Conservation (phyloP, 1,140 invertebrate genomes). For the Lasaia peninsularis region DNA sequence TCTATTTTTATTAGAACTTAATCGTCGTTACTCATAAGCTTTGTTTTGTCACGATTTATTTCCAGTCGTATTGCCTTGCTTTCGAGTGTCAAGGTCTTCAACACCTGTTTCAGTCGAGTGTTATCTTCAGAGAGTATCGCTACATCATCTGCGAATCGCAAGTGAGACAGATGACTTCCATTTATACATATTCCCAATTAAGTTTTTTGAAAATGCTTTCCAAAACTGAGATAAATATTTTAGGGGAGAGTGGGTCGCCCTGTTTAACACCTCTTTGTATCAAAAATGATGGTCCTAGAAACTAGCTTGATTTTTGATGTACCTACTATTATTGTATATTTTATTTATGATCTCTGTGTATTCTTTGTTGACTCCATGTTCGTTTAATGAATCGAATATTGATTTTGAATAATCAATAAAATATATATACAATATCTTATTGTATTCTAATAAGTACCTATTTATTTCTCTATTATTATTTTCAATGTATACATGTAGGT, state of each 20-base stretch:
- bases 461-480: background rate
- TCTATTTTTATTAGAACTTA: conserved; percentile 9
- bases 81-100: background rate
- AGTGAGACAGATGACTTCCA: conserved; percentile 13
- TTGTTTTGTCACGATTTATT: conserved; percentile 14
- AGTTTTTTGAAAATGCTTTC: conserved; percentile 11
- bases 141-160: conserved; percentile 18
- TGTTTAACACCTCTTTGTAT: conserved; percentile 14
- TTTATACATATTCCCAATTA: conserved; percentile 16
- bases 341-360: conserved; percentile 15
- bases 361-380: conserved; percentile 7
- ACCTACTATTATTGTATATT: conserved; percentile 15
- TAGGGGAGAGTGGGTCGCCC: conserved; percentile 18
- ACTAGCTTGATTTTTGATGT: background rate
- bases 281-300: conserved; percentile 6
- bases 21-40: conserved; percentile 15
- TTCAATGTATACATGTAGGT: background rate
- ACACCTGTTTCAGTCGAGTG: conserved; percentile 6
- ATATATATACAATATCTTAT: background rate
- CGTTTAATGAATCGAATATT: conserved; percentile 11
- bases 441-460: too few relatives aligned
- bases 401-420: background rate
- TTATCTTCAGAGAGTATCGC: conserved; percentile 12
- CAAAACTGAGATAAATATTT: conserved; percentile 9
- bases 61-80: conserved; percentile 5